Conservation (phyloP, 2,113 vertebrate species). For the Leptosomus discolor region DNA sequence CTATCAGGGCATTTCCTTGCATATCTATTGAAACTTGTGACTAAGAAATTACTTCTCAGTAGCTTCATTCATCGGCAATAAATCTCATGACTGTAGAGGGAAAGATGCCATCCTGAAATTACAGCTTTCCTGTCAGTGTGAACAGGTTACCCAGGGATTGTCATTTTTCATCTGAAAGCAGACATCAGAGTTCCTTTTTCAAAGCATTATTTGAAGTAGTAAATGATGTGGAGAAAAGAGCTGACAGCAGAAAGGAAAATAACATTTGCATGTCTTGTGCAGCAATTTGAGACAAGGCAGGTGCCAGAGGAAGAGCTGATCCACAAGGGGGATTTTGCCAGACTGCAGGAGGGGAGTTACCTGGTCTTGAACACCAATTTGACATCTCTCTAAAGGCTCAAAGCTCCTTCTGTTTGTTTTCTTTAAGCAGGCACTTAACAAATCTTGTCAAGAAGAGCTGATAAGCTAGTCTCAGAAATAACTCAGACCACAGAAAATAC, state of each 20-base stretch:
- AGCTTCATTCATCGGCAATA: constrained; percentile 36
- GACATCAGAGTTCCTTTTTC: constrained; percentile 9
- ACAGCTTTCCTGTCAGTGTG: constrained; percentile 31
- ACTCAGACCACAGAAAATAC: background rate
- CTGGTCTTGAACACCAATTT: background rate
- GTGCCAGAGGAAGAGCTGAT: background rate
- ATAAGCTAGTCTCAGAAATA: constrained; percentile 1
- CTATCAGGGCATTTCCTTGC: background rate
- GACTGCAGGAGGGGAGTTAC: background rate
- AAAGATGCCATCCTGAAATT: constrained; percentile 59
- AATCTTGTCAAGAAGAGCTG: background rate
- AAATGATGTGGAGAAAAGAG: constrained; percentile 56
- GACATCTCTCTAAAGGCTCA: background rate
- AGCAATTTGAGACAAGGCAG: background rate
- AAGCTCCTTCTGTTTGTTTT: background rate
- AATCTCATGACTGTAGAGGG: background rate
- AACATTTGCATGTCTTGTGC: background rate
- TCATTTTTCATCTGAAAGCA: constrained; percentile 59
- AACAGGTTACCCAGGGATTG: constrained; percentile 14
- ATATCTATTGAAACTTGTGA: background rate
- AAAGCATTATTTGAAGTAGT: constrained; percentile 46
- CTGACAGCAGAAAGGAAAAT: constrained; percentile 44
- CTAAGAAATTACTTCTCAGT: constrained; percentile 33
- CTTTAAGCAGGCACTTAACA: background rate
- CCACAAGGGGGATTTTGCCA: background rate